Evolutionary conservation across 2,797 vertebrate species (phyloP).

Genomic region (Synanceia verrucosa): DNA sequence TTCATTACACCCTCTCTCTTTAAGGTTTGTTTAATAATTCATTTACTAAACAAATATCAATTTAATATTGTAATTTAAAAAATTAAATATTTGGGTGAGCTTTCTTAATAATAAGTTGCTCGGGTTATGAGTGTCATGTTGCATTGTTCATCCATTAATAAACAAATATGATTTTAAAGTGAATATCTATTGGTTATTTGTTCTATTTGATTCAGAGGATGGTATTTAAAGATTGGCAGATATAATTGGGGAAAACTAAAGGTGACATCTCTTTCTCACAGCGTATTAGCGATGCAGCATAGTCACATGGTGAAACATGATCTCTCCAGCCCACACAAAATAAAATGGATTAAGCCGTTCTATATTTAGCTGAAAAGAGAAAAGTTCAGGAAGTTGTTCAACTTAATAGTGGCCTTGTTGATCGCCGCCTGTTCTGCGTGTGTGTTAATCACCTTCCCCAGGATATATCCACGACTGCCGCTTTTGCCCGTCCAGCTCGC

Average conservation of each 20-base stretch:
- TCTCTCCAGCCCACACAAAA: conserved; percentile 37
- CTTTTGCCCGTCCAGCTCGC: conserved; percentile 72
- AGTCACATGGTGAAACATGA: conserved; percentile 47
- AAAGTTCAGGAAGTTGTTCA: conserved; percentile 76
- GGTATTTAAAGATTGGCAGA: background rate
- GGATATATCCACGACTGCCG: conserved; percentile 79
- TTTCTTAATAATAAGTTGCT: background rate
- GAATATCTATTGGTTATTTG: background rate
- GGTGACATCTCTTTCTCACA: conserved; percentile 5
- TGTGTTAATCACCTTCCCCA: conserved; percentile 77
- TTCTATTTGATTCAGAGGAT: background rate
- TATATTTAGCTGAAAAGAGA: conserved; percentile 69
- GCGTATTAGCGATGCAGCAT: conserved; percentile 30
- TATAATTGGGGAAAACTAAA: background rate
- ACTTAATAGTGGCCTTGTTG: conserved; percentile 75
- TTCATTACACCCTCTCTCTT: background rate
- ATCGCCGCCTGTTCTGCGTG: conserved; percentile 72
- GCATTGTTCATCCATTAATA: background rate
- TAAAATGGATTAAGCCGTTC: conserved; percentile 60
- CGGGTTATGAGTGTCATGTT: background rate
- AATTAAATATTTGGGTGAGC: background rate
- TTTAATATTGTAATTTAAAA: background rate
- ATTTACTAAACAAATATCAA: background rate
- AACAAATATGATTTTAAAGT: background rate
- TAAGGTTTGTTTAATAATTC: background rate